A percentile compares a stretch with the other conserved stretches of the same genome.
Conservation (phyloP, 2,888 invertebrate species). For the Merodon equestris region DNA sequence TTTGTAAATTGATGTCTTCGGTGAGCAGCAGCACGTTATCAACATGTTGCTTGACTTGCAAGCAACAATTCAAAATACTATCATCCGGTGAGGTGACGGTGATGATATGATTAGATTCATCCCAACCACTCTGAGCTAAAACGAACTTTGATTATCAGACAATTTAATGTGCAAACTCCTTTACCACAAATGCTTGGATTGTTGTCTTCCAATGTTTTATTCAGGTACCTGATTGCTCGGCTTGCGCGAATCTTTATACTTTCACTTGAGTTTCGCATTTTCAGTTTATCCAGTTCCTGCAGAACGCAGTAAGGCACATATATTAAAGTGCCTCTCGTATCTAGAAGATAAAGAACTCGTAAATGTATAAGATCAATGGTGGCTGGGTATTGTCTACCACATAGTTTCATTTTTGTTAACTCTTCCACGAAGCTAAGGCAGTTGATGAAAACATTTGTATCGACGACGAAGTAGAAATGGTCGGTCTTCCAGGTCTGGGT, state of each 20-base stretch:
- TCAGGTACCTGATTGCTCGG: constrained; percentile 74
- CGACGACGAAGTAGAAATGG: constrained; percentile 78
- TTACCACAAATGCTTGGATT: constrained; percentile 71
- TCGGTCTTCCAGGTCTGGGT: constrained; percentile 69
- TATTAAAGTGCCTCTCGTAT: constrained; percentile 75
- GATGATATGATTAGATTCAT: constrained; percentile 77
- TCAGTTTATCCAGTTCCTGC: constrained; percentile 80
- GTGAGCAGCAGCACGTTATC: constrained; percentile 79
- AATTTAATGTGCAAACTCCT: neutral
- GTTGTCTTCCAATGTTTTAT: constrained; percentile 72
- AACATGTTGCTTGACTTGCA: constrained; percentile 78
- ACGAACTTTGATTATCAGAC: neutral
- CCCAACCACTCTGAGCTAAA: constrained; percentile 79
- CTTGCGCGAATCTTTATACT: constrained; percentile 68
- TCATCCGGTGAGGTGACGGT: constrained; percentile 79
- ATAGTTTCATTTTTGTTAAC: constrained; percentile 73
- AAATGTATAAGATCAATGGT: neutral
- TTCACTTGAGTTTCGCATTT: constrained; percentile 72
- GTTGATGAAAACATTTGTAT: constrained; percentile 80
- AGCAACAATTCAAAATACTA: constrained; percentile 80
- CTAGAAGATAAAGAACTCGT: constrained; percentile 44
- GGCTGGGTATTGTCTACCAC: constrained; percentile 62
- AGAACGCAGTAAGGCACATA: constrained; percentile 80
- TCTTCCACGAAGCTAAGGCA: constrained; percentile 77
- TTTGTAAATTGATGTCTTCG: constrained; percentile 80